Percentiles rank a stretch among this genome's conserved stretches.
Evolutionary conservation across 2,797 vertebrate species (phyloP).

Genomic region (Esox masquinongy): DNA sequence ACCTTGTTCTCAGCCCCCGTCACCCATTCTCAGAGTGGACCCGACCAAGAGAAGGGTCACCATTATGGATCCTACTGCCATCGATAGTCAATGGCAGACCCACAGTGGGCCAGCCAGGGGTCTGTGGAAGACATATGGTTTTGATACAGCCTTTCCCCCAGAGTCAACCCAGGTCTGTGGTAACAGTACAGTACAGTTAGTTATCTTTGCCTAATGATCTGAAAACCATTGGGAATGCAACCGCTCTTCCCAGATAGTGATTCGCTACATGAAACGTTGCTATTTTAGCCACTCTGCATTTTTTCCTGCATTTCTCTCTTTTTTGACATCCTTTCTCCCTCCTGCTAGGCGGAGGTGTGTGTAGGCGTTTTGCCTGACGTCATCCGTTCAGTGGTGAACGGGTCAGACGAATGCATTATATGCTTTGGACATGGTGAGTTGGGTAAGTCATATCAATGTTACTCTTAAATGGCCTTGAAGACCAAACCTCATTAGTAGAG

Average conservation of each 20-base stretch:
- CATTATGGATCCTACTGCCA: conserved; percentile 78
- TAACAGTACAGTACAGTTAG: not conserved
- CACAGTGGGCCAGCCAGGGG: conserved; percentile 70
- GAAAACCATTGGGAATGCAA: conserved; percentile 15
- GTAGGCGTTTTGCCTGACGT: conserved; percentile 90
- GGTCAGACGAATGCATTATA: conserved; percentile 93
- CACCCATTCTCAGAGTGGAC: conserved; percentile 88
- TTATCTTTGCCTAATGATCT: conserved; percentile 24
- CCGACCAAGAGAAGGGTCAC: conserved; percentile 89
- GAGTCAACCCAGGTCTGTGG: conserved; percentile 89
- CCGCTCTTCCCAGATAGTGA: not conserved
- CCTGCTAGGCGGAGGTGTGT: conserved; percentile 88
- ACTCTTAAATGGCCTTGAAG: conserved; percentile 42
- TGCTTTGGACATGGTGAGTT: conserved; percentile 90
- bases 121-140: conserved; percentile 89
- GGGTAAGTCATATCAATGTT: conserved; percentile 77
- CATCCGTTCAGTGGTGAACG: conserved; percentile 95
- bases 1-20: conserved; percentile 78
- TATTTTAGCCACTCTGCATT: conserved; percentile 2
- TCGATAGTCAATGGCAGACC: conserved; percentile 72
- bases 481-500: conserved; percentile 56
- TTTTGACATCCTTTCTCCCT: conserved; percentile 43
- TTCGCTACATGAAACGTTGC: not conserved
- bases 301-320: not conserved
- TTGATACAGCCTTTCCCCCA: conserved; percentile 89